These are phyloP conservation scores for Sylvicapra grimmia DNA, from an alignment of 2,113 vertebrate genomes.

Conservation along the genomic window DNA sequence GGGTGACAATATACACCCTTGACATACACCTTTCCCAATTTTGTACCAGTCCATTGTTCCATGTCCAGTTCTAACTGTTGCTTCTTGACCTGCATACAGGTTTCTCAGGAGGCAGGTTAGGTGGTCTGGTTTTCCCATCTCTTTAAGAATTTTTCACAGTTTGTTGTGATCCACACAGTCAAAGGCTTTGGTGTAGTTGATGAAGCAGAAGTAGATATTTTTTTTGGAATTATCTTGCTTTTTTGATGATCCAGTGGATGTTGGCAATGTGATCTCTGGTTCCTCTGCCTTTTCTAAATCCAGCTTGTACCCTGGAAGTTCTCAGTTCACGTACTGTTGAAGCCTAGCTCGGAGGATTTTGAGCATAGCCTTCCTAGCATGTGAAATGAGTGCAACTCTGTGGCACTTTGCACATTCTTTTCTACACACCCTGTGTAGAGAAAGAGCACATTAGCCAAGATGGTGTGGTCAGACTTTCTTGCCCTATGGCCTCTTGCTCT, in stretches of 20 bases:
- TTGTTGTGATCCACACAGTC: not conserved
- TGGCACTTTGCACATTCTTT: not conserved
- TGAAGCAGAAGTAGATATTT: not conserved
- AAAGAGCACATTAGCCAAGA: not conserved
- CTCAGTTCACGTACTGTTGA: not conserved
- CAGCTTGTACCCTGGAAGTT: not conserved
- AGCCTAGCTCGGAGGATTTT: not conserved
- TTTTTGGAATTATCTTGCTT: not conserved
- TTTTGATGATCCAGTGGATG: fast-evolving
- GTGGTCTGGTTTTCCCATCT: not conserved
- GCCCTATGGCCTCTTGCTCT: not conserved
- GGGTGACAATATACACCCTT: not conserved
- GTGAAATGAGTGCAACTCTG: not conserved
- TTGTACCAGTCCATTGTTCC: not conserved
- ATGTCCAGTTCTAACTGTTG: not conserved
- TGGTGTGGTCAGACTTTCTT: not conserved
- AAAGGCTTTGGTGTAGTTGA: not conserved
- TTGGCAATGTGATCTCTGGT: not conserved
- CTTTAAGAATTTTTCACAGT: not conserved
- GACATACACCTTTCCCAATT: not conserved
- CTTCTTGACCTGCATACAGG: not conserved
- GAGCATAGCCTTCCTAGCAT: not conserved
- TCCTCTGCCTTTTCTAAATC: not conserved
- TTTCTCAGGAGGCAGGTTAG: not conserved
- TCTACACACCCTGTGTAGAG: not conserved